Evolutionary conservation across 2,113 vertebrate genomes (phyloP), one percentile per base, ranked within the genome.

Genomic region (Erythrocebus patas): DNA sequence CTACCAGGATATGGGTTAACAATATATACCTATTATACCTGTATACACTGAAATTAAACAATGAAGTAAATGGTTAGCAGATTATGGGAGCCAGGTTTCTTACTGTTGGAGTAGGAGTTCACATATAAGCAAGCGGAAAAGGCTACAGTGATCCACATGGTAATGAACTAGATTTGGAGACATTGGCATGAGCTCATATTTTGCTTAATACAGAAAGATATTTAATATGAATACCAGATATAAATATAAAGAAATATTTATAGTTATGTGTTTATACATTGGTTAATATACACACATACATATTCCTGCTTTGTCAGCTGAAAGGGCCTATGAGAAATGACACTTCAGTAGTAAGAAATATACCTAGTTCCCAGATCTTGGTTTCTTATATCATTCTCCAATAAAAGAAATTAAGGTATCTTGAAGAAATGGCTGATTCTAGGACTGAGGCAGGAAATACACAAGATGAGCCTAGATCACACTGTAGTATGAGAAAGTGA

Each of bases 1-100:
- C 81, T 45, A 25, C 23, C 20, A 59, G 20, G 23, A 12, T 38
- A 14, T 0, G 1, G 4, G 22, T 35, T 0, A 45, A 0, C 27
- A 64, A 64, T 27, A 30, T 27, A 61, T 30, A 61, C 59, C 76
- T 1, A 1, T 48, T 11, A 0, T 4, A 0, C 16, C 5, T 4
- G 14, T n/a, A 17, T 13, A 10, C 35, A 3, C 40, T 20, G 40
- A 59, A 70, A 59, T 2, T 1, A 13, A 70, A 43, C 27, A 43
- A 18, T 13, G 9, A 48, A 27, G 59, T 30, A 59, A 52, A 35
- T 17, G 40, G 5, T 1, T 35, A 40, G 22, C 6, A 6, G 50
- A 30, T 7, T 6, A 11, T n/a, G 16, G 38, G n/a, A 78, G 22
- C 57, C 83, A 66, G 17, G 25, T 30, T 52, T 82, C 57, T 83